Conservation (phyloP, 2,797 vertebrate species). For the Argyrosomus regius region DNA sequence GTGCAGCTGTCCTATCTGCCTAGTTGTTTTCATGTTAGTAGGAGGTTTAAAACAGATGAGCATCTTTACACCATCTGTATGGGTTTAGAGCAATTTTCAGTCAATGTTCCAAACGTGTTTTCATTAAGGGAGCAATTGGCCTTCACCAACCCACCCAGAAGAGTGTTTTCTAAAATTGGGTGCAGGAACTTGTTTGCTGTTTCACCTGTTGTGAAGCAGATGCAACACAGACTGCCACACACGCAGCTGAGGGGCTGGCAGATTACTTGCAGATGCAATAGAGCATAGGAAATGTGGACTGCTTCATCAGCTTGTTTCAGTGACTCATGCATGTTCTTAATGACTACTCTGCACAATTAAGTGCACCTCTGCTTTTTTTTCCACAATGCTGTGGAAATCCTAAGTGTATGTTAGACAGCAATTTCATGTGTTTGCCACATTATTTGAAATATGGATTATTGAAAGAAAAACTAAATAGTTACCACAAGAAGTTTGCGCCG, state of each 20-base stretch:
- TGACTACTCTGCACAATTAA: constrained; percentile 61
- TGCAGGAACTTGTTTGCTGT: constrained; percentile 61
- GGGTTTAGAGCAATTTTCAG: constrained; percentile 22
- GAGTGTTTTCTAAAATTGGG: constrained; percentile 63
- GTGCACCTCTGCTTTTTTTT: constrained; percentile 47
- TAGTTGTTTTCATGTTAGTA: not conserved
- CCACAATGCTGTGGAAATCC: constrained; percentile 6
- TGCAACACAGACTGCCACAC: constrained; percentile 61
- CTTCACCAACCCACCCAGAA: constrained; percentile 67
- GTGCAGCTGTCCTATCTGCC: not conserved
- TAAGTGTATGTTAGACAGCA: not conserved
- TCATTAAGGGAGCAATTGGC: constrained; percentile 37
- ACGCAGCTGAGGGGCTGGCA: constrained; percentile 45
- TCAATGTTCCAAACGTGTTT: constrained; percentile 44
- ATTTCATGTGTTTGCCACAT: not conserved
- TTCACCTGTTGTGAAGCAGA: constrained; percentile 81
- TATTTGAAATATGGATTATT: not conserved
- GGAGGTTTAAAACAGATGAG: constrained; percentile 5
- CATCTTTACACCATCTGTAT: constrained; percentile 35
- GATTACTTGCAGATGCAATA: constrained; percentile 67
- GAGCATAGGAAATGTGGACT: constrained; percentile 34
- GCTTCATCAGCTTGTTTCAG: constrained; percentile 67
- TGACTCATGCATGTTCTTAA: constrained; percentile 63
- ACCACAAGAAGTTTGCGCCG: not conserved
- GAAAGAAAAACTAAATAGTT: not conserved